Base-by-base conservation (phyloP, 1,140 invertebrate species). In the Capitella teleta region DNA sequence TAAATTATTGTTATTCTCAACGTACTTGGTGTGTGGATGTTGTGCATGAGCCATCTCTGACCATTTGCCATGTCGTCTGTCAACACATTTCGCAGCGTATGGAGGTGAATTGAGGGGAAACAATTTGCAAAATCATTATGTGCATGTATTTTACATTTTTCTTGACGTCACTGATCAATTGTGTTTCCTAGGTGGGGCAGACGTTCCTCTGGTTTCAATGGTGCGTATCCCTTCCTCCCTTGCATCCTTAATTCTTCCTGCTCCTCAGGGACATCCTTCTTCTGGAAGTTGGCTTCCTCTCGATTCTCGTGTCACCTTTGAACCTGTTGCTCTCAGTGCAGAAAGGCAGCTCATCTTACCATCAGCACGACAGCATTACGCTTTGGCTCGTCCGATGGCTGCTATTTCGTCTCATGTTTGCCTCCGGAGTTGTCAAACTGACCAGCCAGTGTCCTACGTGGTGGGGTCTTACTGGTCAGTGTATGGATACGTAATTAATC, bases 321-420 rank as follows among this genome's bases (percentile, higher is more conserved):
- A 34, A 60, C 28, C 44, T 56, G 21, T 53, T 57, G 23, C n/a
- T n/a, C n/a, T n/a, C n/a, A n/a, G n/a, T n/a, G n/a, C n/a, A n/a
- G n/a, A n/a, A n/a, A n/a, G 45, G 28, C 42, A 78, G 0, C 70
- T 73, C 52, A 77, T 82, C 62, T 52, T 68, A 19, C 12, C 61
- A 68, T 36, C 63, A 61, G 1, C 63, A 67, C 52, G 68, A 67
- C 47, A 51, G 49, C 8, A 61, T 87, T 10, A 78, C 77, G 4
- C 75, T 88, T 56, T 87, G 82, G 82, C 66, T 84, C 6, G 76
- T 87, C 1, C 77, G 78, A 46, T 88, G 85, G 85, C 72, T 88
- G 14, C 71, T 86, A 1, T 88, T 89, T 56, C 74, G 86, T 28
- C 76, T 86, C 4, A 78, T 87, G 74, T 84, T 88, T 72, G 79